Evolutionary conservation across 2,113 vertebrate genomes (phyloP), one percentile per base, ranked within the genome.

Genomic region (Boleophthalmus pectinirostris): DNA sequence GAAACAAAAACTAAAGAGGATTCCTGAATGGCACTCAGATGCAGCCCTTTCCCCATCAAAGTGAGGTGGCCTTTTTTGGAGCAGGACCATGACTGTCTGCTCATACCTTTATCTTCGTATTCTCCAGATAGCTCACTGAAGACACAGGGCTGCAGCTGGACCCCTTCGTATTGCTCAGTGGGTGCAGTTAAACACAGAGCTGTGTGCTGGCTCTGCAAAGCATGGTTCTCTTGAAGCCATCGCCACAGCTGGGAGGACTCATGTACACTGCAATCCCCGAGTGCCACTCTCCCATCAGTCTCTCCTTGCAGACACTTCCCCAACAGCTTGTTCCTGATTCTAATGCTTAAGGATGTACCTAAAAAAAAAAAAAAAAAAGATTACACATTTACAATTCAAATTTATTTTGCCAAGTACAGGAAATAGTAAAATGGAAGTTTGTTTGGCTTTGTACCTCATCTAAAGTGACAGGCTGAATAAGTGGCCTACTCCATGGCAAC

Each of bases 41-140:
- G 88, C 15, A 96, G 85, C 15, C 91, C 89, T 15, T 82, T 77
- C 38, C 88, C 87, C 1, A 82, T 80, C 29, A 95, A 83, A 11
- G 87, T 94, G 70, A 97, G 72, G n/a, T 93, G 94, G 15, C 96
- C 95, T 79, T 91, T 94, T 82, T 90, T 95, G 80, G 94, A 94
- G 85, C 95, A 97, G 57, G 79, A 83, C 96, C 96, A 97, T 0
- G 61, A 65, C 78, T 96, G 96, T n/a, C 11, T 76, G 49, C 66
- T 83, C 23, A 38, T 11, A 21, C 83, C 74, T 43, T 69, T 74
- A 49, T 25, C 68, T 2, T 5, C 1, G 14, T 70, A 69, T 21
- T 51, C 15, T 10, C 66, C 72, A 29, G 58, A 64, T 29, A 45
- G 73, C n/a, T 13, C 2, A 46, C 14, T 77, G 5, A 73, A 45